phyloP scores from a whole-genome alignment of 2,797 vertebrate genomes.

The Falco rusticolus region DNA sequence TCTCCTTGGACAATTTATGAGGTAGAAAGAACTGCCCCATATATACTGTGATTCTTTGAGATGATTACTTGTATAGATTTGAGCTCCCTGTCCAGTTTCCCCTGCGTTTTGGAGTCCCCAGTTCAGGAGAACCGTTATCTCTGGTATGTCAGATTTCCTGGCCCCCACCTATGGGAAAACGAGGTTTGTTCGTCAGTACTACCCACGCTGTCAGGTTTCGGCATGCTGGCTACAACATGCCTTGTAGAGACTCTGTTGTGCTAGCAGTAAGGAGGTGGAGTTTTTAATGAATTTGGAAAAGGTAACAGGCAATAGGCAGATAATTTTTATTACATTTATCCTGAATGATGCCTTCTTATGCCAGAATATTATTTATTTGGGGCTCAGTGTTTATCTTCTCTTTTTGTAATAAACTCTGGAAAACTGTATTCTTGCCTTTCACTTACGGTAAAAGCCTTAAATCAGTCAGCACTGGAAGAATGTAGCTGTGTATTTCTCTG shows the following conservation, averaged over 20 bases:
- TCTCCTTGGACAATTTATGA: not conserved
- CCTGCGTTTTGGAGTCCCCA: not conserved
- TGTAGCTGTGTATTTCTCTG: not conserved
- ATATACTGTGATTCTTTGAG: not conserved
- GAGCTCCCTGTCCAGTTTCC: not conserved
- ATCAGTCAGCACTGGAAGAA: not conserved
- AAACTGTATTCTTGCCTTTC: not conserved
- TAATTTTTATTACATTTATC: not conserved
- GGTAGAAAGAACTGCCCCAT: not conserved
- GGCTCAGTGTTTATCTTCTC: not conserved
- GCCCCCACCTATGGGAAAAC: not conserved
- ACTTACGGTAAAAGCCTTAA: not conserved
- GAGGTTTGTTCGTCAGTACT: not conserved
- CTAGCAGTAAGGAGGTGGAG: not conserved
- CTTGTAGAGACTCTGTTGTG: not conserved
- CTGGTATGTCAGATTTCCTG: not conserved
- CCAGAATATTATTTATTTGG: not conserved
- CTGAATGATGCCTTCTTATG: not conserved
- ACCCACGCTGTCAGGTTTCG: not conserved
- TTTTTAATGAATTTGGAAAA: not conserved
- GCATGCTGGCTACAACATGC: not conserved
- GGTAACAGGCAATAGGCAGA: not conserved
- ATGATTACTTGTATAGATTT: not conserved
- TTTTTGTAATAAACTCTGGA: not conserved
- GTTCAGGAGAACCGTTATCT: not conserved